Conservation (phyloP, 2,797 vertebrate genomes). For the Atherinosoma microstoma region DNA sequence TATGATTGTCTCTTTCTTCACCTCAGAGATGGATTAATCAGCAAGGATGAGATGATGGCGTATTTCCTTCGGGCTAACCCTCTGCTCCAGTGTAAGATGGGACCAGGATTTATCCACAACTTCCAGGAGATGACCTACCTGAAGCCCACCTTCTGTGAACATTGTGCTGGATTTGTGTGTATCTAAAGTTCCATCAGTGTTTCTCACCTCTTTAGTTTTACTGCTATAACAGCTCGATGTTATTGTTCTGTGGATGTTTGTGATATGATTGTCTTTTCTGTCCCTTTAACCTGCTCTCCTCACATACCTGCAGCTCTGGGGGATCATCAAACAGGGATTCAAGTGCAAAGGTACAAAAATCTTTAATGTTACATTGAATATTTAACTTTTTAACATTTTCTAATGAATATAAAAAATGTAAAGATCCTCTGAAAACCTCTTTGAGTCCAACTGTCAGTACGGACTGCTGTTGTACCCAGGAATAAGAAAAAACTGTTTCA, state of each 20-base stretch:
- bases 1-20: neutral
- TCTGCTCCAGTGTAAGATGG: slow-evolving; percentile 95
- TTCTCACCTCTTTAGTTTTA: neutral
- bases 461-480: no score
- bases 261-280: neutral
- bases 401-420: no score
- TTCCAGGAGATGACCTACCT: slow-evolving; percentile 98
- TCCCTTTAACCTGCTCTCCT: slow-evolving; percentile 36
- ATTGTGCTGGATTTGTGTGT: slow-evolving; percentile 98
- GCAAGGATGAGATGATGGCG: slow-evolving; percentile 98
- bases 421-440: no score
- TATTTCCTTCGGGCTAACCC: slow-evolving; percentile 97
- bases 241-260: neutral
- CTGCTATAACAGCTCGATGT: neutral
- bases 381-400: neutral
- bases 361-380: no score
- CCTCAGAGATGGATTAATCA: slow-evolving; percentile 93
- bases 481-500: no score
- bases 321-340: slow-evolving; percentile 98
- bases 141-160: slow-evolving; percentile 97
- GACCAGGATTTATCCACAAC: slow-evolving; percentile 94
- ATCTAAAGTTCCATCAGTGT: slow-evolving; percentile 25
- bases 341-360: slow-evolving; percentile 94
- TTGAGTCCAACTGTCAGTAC: no score
- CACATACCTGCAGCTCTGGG: slow-evolving; percentile 91